A percentile compares a stretch with the other conserved stretches of the same genome.
phyloP scores from a whole-genome alignment of 2,888 invertebrate species.

The Dendrolimus houi region DNA sequence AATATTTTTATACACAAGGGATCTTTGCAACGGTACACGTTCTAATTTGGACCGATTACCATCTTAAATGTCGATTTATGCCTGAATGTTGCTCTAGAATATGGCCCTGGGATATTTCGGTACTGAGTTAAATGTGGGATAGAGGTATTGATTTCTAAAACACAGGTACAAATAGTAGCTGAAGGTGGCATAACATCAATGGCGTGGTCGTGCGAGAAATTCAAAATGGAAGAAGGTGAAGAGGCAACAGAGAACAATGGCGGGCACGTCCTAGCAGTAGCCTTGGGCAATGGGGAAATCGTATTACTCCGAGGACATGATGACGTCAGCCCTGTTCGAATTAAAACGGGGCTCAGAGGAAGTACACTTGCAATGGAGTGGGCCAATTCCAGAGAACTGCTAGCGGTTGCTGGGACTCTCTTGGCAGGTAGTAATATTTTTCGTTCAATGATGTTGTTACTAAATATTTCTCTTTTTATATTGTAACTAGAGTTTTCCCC shows the following conservation, averaged over 20 bases:
- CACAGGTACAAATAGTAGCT: conserved; percentile 84
- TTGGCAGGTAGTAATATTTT: conserved; percentile 45
- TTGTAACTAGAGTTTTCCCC: too few relatives aligned
- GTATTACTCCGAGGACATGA: conserved; percentile 94
- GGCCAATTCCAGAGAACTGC: conserved; percentile 94
- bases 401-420: conserved; percentile 92
- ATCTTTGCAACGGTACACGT: too few relatives aligned
- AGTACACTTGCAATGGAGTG: conserved; percentile 93
- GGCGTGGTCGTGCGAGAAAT: conserved; percentile 98
- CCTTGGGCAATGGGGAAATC: conserved; percentile 91
- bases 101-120: too few relatives aligned
- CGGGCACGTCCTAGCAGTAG: conserved; percentile 89
- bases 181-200: conserved; percentile 92
- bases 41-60: too few relatives aligned
- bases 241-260: conserved; percentile 79
- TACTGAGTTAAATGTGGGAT: too few relatives aligned
- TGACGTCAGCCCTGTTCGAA: conserved; percentile 92
- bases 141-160: background rate
- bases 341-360: conserved; percentile 88
- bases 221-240: conserved; percentile 97
- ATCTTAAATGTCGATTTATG: too few relatives aligned
- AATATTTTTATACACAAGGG: background rate
- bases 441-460: too few relatives aligned
- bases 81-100: too few relatives aligned
- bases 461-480: too few relatives aligned